A percentile compares a stretch with the other conserved stretches of the same genome.
phyloP scores from a whole-genome alignment of 2,797 vertebrate species.

The Xenopus petersii region DNA sequence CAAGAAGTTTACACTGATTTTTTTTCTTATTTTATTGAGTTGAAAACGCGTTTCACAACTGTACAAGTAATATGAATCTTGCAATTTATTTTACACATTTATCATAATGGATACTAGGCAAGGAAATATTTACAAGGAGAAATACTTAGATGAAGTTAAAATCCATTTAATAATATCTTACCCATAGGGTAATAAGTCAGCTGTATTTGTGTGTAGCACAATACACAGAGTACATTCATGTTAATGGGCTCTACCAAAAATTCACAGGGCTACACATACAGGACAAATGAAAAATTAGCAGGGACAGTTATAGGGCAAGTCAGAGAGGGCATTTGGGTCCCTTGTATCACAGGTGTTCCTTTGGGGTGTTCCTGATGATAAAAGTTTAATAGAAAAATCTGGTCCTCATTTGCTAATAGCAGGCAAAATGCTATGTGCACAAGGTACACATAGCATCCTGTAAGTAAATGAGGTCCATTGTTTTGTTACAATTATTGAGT shows the following conservation, averaged over 20 bases:
- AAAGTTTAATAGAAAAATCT: too few relatives aligned
- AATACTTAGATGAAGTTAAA: conserved; percentile 90
- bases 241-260: conserved; percentile 89
- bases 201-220: conserved; percentile 88
- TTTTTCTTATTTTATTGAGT: conserved; percentile 55
- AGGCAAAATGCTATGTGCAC: too few relatives aligned
- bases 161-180: conserved; percentile 97
- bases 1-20: background rate
- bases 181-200: conserved; percentile 99
- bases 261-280: conserved; percentile 85
- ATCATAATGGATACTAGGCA: conserved; percentile 80
- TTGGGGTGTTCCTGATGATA: too few relatives aligned
- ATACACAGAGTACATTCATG: conserved; percentile 86
- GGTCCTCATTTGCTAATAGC: too few relatives aligned
- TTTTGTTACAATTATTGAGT: too few relatives aligned
- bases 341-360: too few relatives aligned
- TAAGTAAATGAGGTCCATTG: too few relatives aligned
- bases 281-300: conserved; percentile 68
- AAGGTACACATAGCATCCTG: too few relatives aligned
- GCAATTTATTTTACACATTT: conserved; percentile 78
- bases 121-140: conserved; percentile 97
- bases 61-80: conserved; percentile 79
- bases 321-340: too few relatives aligned
- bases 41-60: conserved; percentile 67
- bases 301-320: too few relatives aligned